Evolutionary conservation across 1,140 invertebrate genomes (phyloP).

Genomic region (Ylistrum balloti): DNA sequence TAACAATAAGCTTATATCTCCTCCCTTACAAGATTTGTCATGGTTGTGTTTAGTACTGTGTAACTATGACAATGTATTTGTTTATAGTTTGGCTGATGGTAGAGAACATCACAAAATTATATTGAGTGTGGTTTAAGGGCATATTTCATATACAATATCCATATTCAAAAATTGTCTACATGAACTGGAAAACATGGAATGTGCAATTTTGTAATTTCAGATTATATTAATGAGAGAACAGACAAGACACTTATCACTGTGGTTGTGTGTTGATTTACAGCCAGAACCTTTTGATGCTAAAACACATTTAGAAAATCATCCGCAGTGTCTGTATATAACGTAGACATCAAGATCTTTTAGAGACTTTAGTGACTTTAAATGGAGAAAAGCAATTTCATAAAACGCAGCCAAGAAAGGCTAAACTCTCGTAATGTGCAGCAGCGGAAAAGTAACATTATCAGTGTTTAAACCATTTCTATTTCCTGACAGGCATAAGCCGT

Average conservation of each 20-base stretch:
- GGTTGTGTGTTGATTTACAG: neutral
- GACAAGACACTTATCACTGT: neutral
- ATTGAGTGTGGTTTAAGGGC: no score
- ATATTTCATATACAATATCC: neutral
- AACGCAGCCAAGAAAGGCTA: constrained; percentile 19
- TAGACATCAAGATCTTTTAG: neutral
- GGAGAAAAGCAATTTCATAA: constrained; percentile 39
- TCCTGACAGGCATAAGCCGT: neutral
- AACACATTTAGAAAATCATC: neutral
- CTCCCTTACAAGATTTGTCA: no score
- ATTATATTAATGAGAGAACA: neutral
- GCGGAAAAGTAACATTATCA: constrained; percentile 22
- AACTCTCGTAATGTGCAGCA: constrained; percentile 25
- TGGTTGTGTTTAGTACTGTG: no score
- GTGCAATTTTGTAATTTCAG: neutral
- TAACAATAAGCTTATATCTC: no score
- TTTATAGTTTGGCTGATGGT: no score
- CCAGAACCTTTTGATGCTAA: neutral
- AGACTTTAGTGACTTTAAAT: constrained; percentile 4
- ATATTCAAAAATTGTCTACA: no score
- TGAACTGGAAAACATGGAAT: no score
- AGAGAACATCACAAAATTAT: no score
- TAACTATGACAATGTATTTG: no score
- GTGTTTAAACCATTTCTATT: neutral
- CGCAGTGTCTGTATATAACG: neutral